phyloP scores from a whole-genome alignment of 2,113 vertebrate genomes.

The Prolemur simus region DNA sequence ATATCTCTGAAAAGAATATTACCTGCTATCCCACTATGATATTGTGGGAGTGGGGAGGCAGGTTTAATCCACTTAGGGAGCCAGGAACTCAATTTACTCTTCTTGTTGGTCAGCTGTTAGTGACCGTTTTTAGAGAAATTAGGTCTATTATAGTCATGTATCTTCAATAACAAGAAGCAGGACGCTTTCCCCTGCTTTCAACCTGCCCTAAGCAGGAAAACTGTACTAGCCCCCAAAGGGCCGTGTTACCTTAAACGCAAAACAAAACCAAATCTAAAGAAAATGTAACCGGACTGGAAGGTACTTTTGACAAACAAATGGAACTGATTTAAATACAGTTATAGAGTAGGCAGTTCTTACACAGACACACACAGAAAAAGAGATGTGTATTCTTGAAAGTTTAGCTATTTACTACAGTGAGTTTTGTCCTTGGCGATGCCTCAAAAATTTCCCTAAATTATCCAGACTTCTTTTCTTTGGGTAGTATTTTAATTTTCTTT shows the following conservation, averaged over 20 bases:
- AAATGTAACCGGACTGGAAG: slow-evolving; percentile 7
- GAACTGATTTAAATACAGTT: slow-evolving; percentile 28
- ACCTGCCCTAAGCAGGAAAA: slow-evolving; percentile 36
- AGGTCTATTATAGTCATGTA: neutral
- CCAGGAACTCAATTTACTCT: neutral
- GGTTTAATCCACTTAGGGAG: neutral
- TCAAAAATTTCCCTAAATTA: slow-evolving; percentile 50
- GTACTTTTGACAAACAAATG: slow-evolving; percentile 47
- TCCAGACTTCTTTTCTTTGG: slow-evolving; percentile 37
- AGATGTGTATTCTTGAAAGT: slow-evolving; percentile 57
- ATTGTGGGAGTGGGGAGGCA: neutral
- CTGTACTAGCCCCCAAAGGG: neutral
- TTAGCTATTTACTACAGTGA: neutral
- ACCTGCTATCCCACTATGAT: neutral
- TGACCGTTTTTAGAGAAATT: slow-evolving; percentile 37
- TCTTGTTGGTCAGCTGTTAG: neutral
- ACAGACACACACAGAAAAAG: neutral
- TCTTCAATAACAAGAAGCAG: slow-evolving; percentile 54
- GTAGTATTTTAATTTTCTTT: slow-evolving; percentile 59
- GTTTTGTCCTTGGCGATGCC: slow-evolving; percentile 26
- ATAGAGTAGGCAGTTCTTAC: neutral
- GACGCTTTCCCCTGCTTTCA: slow-evolving; percentile 23
- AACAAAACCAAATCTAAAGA: slow-evolving; percentile 35
- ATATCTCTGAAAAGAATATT: slow-evolving; percentile 2
- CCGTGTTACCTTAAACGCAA: slow-evolving; percentile 17